Base-by-base conservation (phyloP, 2,797 vertebrate genomes). In the Coranthus polyacanthus region DNA sequence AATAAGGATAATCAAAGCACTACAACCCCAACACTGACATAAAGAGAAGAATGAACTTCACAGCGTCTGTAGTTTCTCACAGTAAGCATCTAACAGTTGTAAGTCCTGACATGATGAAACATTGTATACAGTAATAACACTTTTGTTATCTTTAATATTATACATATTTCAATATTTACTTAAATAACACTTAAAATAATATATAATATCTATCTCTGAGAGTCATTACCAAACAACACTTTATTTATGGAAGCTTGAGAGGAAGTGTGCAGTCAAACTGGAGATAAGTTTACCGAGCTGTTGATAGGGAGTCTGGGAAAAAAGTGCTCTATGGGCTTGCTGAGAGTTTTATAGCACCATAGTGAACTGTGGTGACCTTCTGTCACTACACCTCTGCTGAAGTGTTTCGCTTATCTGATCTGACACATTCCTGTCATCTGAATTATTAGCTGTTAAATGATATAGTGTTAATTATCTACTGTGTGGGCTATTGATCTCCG, bases 291-390 rank as follows among this genome's bases (percentile, higher is more conserved):
- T 49, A 36, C 56, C 51, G 32, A 60, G 24, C 44, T 72, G 72
- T 55, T 71, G 69, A 87, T 66, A 77, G 24, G 15, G 62, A 69
- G 24, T 71, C 69, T 82, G 80, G 79, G 77, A 81, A 72, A n/a
- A 71, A 77, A 68, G 15, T 44, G 41, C 53, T 51, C 44, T 49
- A 15, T 69, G 63, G 22, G 67, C 56, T 53, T 11, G 6, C 54
- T 44, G 32, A 63, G 17, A 73, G 52, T 66, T 88, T 88, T 86
- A 88, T 79, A 65, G 42, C 22, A 24, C 46, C 21, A 3, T 6
- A 42, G 21, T 65, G 21, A 60, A 46, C 37, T 39, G 20, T 10
- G 38, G 38, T 26, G 36, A 36, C 34, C 9, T 0, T 2, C 38
- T 41, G 43, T 41, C 44, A 34, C 12, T 44, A 8, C 15, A 21